These are phyloP conservation scores for Pelecanoides urinatrix DNA, from an alignment of 2,113 vertebrate species.

Conservation along the genomic window DNA sequence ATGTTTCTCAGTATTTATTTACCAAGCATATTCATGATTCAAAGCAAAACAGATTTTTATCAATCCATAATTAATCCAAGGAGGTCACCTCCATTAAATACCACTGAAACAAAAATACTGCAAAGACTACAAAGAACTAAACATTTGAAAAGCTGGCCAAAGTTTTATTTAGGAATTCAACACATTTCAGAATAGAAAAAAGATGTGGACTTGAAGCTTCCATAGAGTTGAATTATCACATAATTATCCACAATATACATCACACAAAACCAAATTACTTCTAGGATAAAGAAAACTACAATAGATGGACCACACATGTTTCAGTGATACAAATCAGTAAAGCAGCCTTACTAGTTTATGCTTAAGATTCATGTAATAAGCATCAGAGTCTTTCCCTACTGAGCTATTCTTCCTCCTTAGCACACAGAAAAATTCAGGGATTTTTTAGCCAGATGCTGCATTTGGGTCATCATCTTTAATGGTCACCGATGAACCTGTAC, in stretches of 20 bases:
- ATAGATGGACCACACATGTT: not conserved
- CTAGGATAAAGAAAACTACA: not conserved
- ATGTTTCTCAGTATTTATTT: not conserved
- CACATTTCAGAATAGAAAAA: not conserved
- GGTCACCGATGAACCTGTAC: rapidly evolving
- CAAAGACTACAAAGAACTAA: not conserved
- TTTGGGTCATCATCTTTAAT: not conserved
- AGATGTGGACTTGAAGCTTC: not conserved
- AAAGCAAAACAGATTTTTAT: not conserved
- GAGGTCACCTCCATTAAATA: not conserved
- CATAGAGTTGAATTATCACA: not conserved
- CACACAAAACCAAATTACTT: not conserved
- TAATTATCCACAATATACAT: not conserved
- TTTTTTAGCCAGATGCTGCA: not conserved
- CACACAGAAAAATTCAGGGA: not conserved
- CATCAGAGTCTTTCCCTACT: not conserved
- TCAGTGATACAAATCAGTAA: not conserved
- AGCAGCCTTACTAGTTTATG: not conserved
- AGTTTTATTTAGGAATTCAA: not conserved
- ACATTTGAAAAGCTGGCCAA: not conserved
- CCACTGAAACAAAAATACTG: not conserved
- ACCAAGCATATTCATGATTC: not conserved
- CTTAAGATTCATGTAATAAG: not conserved
- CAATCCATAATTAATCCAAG: not conserved
- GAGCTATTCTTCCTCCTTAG: not conserved